Evolutionary conservation across 2,888 invertebrate species (phyloP).

Genomic region (Prosopocoilus inquinatus): DNA sequence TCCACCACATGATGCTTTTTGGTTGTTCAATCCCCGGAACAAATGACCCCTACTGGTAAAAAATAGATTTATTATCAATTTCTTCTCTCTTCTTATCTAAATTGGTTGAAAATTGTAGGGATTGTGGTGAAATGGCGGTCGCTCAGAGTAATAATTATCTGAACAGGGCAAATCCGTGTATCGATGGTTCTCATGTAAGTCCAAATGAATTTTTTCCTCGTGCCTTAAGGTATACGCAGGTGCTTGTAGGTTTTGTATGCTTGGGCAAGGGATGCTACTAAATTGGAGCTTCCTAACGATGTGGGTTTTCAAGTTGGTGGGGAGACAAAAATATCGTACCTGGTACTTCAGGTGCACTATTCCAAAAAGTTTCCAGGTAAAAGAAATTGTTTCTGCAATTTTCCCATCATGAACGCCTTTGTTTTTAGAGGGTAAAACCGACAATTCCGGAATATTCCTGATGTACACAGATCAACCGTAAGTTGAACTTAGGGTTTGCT

Average conservation of each 20-base stretch:
- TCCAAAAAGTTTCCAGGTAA: conserved; percentile 42
- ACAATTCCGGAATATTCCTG: conserved; percentile 81
- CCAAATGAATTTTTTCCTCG: not conserved
- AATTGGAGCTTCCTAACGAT: conserved; percentile 73
- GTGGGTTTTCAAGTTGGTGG: conserved; percentile 93
- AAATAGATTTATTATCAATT: conserved; percentile 39
- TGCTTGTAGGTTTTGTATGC: conserved; percentile 79
- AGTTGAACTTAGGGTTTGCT: conserved; percentile 45
- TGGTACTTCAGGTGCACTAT: conserved; percentile 82
- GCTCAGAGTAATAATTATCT: conserved; percentile 47
- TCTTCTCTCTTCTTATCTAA: conserved; percentile 5
- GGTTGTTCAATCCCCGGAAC: conserved; percentile 82
- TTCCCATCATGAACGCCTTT: conserved; percentile 16
- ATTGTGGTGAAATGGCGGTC: conserved; percentile 90
- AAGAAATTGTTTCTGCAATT: not conserved
- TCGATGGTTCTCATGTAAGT: conserved; percentile 66
- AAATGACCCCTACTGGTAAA: conserved; percentile 72
- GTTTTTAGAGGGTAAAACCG: conserved; percentile 69
- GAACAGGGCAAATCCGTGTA: conserved; percentile 72
- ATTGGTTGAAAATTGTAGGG: conserved; percentile 56
- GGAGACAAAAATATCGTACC: conserved; percentile 77
- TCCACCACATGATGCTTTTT: conserved; percentile 92
- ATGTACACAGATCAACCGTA: conserved; percentile 73
- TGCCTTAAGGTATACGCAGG: not conserved
- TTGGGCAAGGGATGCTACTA: conserved; percentile 91